Base-by-base conservation (phyloP, 2,888 invertebrate genomes). In the Hypolimnas misippus region DNA sequence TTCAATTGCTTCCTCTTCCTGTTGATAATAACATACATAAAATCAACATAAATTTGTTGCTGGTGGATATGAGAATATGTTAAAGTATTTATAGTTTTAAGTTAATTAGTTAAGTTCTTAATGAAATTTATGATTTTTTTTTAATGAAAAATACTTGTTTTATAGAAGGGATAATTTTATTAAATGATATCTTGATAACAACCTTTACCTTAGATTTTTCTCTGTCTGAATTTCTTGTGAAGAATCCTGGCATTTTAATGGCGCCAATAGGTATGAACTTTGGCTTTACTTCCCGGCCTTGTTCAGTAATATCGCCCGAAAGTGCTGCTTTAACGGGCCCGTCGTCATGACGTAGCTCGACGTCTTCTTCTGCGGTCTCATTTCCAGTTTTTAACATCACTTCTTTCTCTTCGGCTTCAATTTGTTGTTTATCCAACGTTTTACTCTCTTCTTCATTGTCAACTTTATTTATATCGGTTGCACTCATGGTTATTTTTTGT, bases 161-260 rank as follows among this genome's bases (percentile, higher is more conserved):
- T 25, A 25, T 25, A 25, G 5, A 25, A n/a, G n/a, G n/a, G 25
- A 25, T 25, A 25, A 25, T 25, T 25, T 25, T 25, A 25, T 25
- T 25, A 25, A 5, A 5, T 25, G n/a, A n/a, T n/a, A n/a, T n/a
- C n/a, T n/a, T n/a, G n/a, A n/a, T n/a, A 21, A 46, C 21, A 6
- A 46, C 21, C 67, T 72, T 68, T 87, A 95, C 95, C 94, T 94
- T 96, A 85, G 92, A 93, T 71, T 93, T 95, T 81, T 95, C 95
- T 79, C 94, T 95, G 68, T 96, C 96, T 72, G 95, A 95, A 79
- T 95, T 95, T 73, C 95, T 94, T 65, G 95, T 95, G 76, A 96
- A 96, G 87, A 96, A 97, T 14, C 96, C 96, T 3, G 97, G 97
- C 94, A 97, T 95, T 88, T 96, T 96, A 69, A 97, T 96, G n/a